These are phyloP conservation scores for Pagetopsis macropterus DNA, from an alignment of 2,797 vertebrate species.

Conservation along the genomic window DNA sequence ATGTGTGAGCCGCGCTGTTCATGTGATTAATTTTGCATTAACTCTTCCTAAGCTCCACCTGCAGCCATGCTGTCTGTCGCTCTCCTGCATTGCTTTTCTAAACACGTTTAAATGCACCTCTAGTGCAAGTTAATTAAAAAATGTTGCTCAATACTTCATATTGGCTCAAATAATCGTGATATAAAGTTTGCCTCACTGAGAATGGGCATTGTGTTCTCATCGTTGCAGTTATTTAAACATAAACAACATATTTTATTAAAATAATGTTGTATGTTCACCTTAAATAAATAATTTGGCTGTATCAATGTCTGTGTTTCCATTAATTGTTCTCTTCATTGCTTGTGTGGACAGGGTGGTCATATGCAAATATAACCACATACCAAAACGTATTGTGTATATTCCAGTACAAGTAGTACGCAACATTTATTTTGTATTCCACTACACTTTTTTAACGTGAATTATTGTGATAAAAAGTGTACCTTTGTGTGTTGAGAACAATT, in stretches of 20 bases:
- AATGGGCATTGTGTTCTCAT: conserved; percentile 21
- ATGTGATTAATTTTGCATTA: conserved; percentile 82
- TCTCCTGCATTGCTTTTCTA: conserved; percentile 32
- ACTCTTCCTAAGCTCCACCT: conserved; percentile 80
- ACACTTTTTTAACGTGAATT: no score
- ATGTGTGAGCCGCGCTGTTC: conserved; percentile 83
- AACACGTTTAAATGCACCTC: conserved; percentile 39
- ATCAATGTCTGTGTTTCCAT: conserved; percentile 14
- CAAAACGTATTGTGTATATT: no score
- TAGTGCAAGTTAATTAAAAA: not conserved
- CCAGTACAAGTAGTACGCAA: no score
- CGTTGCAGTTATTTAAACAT: conserved; percentile 32
- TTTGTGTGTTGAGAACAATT: no score
- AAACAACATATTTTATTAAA: conserved; percentile 43
- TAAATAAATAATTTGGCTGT: conserved; percentile 31
- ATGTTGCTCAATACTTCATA: not conserved
- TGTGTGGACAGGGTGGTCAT: not conserved
- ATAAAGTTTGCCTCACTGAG: conserved; percentile 8
- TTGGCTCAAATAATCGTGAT: conserved; percentile 9
- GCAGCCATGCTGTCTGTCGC: conserved; percentile 80
- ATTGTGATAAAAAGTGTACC: no score
- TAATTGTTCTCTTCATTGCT: not conserved
- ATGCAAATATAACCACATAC: not conserved
- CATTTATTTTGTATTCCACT: no score
- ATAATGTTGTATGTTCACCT: conserved; percentile 30